Evolutionary conservation across 2,888 invertebrate species (phyloP).

Genomic region (Xestia ashworthii): DNA sequence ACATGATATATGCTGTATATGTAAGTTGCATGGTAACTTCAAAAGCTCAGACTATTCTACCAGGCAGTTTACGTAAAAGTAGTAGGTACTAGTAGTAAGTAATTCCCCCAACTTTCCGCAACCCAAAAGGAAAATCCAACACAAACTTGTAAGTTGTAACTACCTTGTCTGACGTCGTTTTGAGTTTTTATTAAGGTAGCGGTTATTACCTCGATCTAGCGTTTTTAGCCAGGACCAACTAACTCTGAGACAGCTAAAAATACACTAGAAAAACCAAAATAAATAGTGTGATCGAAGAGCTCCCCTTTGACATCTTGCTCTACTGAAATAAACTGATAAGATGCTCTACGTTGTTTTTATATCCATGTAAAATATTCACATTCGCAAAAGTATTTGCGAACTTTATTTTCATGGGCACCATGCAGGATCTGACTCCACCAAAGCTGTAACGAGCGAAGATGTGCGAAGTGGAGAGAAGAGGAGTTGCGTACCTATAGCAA

Average conservation of each 20-base stretch:
- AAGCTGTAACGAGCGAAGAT: no score
- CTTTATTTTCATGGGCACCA: no score
- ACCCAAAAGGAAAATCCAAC: conserved; percentile 2
- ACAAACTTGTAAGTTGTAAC: not conserved
- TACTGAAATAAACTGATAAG: no score
- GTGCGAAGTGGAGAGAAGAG: no score
- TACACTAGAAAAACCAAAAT: no score
- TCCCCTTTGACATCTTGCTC: no score
- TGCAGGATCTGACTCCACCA: no score
- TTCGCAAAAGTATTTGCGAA: no score
- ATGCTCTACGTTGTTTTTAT: no score
- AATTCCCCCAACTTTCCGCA: conserved; percentile 25
- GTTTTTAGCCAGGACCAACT: not conserved
- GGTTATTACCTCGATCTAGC: not conserved
- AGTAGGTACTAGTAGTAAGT: not conserved
- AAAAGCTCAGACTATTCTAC: not conserved
- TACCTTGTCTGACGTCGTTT: not conserved
- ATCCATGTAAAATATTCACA: no score
- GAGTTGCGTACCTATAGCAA: no score
- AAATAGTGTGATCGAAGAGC: no score
- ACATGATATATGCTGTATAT: conserved; percentile 12
- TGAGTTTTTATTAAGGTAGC: not conserved
- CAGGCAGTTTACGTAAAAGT: not conserved
- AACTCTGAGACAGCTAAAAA: not conserved
- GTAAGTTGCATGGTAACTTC: conserved; percentile 2